Evolutionary conservation across 2,113 vertebrate species (phyloP).

Genomic region (Prietella phreatophila): DNA sequence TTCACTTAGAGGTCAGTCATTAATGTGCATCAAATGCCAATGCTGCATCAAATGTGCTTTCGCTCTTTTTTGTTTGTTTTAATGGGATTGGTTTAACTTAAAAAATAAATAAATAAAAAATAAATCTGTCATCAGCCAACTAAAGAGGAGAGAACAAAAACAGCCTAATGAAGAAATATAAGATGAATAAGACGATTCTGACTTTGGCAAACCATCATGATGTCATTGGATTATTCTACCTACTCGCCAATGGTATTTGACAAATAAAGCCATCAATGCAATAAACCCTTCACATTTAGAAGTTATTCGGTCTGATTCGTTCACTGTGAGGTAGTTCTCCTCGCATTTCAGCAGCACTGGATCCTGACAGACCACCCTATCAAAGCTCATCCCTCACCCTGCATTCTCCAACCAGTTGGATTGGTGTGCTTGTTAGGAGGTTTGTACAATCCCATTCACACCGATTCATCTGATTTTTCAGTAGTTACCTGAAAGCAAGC

Average conservation of each 20-base stretch:
- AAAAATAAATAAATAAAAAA: background rate
- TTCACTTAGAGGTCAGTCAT: background rate
- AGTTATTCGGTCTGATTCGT: slow-evolving; percentile 3
- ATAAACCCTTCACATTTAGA: slow-evolving; percentile 9
- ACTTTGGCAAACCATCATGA: slow-evolving; percentile 33
- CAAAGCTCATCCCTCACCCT: background rate
- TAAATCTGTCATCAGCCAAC: background rate
- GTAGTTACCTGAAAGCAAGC: slow-evolving; percentile 12
- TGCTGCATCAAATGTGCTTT: background rate
- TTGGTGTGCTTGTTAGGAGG: background rate
- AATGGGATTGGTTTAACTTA: background rate
- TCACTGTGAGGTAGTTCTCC: slow-evolving; percentile 52
- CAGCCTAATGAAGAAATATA: background rate
- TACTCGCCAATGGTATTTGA: slow-evolving; percentile 11
- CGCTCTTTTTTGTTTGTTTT: background rate
- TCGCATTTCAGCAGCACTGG: slow-evolving; percentile 34
- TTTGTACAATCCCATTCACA: background rate
- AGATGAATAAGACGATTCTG: background rate
- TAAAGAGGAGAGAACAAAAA: background rate
- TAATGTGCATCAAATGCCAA: slow-evolving; percentile 1
- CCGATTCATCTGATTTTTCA: background rate
- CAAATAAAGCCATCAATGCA: slow-evolving; percentile 13
- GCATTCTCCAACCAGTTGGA: background rate
- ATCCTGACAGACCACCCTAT: background rate
- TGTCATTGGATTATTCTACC: background rate